phyloP scores from a whole-genome alignment of 2,797 vertebrate species.

The Sus cebifrons region DNA sequence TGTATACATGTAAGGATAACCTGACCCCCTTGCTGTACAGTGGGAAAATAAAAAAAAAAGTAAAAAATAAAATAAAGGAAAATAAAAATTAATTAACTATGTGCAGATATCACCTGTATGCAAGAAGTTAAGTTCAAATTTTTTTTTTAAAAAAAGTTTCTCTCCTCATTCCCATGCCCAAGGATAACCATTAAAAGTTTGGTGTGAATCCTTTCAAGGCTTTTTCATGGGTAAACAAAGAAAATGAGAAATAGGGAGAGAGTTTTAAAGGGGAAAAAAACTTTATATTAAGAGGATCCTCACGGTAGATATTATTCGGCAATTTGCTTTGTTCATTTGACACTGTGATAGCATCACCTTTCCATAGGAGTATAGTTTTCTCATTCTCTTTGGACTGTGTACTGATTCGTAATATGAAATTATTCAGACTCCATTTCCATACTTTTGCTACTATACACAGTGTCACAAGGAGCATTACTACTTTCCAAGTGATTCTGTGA shows the following conservation, averaged over 20 bases:
- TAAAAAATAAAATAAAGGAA: too few species aligned
- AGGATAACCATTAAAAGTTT: background rate
- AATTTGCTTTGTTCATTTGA: background rate
- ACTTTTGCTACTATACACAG: background rate
- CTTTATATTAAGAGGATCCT: background rate
- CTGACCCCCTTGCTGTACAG: too few species aligned
- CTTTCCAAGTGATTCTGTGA: background rate
- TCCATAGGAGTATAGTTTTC: background rate
- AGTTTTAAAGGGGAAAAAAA: background rate
- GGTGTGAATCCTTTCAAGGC: background rate
- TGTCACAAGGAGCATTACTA: too few species aligned
- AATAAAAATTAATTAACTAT: too few species aligned
- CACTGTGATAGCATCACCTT: background rate
- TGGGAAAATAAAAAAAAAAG: too few species aligned
- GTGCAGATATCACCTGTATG: too few species aligned
- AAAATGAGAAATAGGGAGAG: background rate
- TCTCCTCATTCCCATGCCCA: background rate
- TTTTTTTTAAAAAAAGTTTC: too few species aligned
- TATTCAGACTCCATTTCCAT: background rate
- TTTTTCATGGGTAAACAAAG: background rate
- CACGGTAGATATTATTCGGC: background rate
- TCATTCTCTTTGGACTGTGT: background rate
- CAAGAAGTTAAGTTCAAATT: too few species aligned
- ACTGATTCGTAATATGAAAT: background rate
- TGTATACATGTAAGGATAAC: too few species aligned